Evolutionary conservation across 2,113 vertebrate species (phyloP).

Genomic region (Eretmochelys imbricata): DNA sequence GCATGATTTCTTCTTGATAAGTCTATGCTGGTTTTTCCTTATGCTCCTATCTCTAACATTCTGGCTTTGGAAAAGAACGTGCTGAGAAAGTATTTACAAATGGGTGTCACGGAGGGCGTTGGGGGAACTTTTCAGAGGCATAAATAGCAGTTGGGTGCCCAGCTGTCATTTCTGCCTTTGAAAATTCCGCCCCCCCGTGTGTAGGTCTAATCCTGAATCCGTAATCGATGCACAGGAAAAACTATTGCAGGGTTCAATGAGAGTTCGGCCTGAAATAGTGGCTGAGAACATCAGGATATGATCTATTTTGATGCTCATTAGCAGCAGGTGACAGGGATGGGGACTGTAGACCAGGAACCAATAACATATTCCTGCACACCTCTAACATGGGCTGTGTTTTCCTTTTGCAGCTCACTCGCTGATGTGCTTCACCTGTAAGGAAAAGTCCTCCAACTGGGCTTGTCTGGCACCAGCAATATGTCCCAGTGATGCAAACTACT

Average conservation of each 20-base stretch:
- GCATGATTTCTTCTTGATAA: background rate
- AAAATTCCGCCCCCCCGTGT: background rate
- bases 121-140: background rate
- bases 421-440: slow-evolving; percentile 47
- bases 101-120: background rate
- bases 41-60: background rate
- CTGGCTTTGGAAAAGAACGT: background rate
- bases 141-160: background rate
- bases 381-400: background rate
- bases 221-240: background rate
- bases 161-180: too few species aligned
- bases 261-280: background rate
- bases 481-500: background rate
- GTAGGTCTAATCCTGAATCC: background rate
- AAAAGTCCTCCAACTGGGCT: background rate
- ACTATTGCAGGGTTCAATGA: background rate
- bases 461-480: background rate
- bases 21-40: background rate
- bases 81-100: background rate
- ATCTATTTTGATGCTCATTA: background rate
- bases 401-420: slow-evolving; percentile 47
- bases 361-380: background rate
- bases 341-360: background rate
- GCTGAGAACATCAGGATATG: background rate
- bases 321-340: background rate